Evolutionary conservation across 2,888 invertebrate genomes (phyloP).

Genomic region (Ectemnius continuus): DNA sequence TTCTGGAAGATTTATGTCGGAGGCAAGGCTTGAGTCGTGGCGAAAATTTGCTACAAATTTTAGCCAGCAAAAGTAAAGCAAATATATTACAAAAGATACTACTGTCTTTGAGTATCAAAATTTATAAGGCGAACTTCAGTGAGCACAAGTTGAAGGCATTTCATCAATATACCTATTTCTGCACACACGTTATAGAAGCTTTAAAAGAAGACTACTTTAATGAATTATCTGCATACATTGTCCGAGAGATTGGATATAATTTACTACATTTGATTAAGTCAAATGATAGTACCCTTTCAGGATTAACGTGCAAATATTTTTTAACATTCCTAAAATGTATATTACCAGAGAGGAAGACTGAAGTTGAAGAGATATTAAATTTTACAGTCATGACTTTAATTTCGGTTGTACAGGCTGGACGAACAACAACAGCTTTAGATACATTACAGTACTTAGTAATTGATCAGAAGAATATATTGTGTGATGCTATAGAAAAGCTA

Average conservation of each 20-base stretch:
- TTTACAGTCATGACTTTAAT: slow-evolving; percentile 80
- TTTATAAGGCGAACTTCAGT: slow-evolving; percentile 78
- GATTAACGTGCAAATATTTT: slow-evolving; percentile 75
- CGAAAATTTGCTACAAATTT: slow-evolving; percentile 71
- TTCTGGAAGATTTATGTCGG: slow-evolving; percentile 71
- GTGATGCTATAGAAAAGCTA: slow-evolving; percentile 78
- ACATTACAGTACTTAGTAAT: slow-evolving; percentile 80
- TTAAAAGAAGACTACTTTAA: slow-evolving; percentile 72
- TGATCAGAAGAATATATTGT: slow-evolving; percentile 78
- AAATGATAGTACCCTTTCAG: slow-evolving; percentile 68
- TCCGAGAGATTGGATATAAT: slow-evolving; percentile 81
- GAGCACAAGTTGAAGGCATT: slow-evolving; percentile 81
- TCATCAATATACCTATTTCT: slow-evolving; percentile 81
- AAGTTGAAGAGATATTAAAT: slow-evolving; percentile 79
- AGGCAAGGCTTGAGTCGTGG: too few species aligned
- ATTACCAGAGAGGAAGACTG: slow-evolving; percentile 76
- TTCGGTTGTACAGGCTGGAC: slow-evolving; percentile 73
- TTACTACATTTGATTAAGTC: slow-evolving; percentile 79
- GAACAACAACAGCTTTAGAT: slow-evolving; percentile 66
- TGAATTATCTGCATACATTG: slow-evolving; percentile 80
- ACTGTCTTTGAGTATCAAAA: slow-evolving; percentile 78
- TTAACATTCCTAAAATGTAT: slow-evolving; percentile 77
- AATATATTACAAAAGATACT: slow-evolving; percentile 80
- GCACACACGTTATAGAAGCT: slow-evolving; percentile 76
- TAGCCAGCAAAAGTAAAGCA: slow-evolving; percentile 74